Conservation (phyloP, 2,888 invertebrate species). For the Adineta ricciae region DNA sequence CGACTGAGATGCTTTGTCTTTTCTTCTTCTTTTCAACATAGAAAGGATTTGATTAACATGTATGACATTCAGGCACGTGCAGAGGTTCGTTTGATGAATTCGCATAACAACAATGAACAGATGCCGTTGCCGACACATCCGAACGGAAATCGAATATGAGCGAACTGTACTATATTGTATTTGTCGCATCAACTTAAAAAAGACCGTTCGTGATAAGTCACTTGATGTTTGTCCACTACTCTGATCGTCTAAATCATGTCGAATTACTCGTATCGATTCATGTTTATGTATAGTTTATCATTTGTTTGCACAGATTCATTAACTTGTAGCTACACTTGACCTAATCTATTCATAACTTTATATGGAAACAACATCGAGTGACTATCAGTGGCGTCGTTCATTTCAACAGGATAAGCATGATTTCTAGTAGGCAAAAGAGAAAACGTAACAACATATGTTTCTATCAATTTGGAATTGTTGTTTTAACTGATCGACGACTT, state of each 20-base stretch:
- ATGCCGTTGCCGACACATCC: neutral
- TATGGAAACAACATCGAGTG: neutral
- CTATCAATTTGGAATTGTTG: neutral
- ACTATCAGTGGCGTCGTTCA: neutral
- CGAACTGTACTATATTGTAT: neutral
- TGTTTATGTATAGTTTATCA: neutral
- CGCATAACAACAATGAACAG: neutral
- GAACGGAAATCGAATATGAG: slow-evolving; percentile 6
- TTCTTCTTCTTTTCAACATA: neutral
- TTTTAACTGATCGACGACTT: slow-evolving; percentile 12
- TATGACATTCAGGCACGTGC: neutral
- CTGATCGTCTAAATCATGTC: neutral
- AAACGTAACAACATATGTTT: neutral
- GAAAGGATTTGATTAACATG: neutral
- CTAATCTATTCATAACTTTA: neutral
- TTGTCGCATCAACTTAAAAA: slow-evolving; percentile 3
- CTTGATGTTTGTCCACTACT: neutral
- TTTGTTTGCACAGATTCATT: neutral
- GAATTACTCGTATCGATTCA: neutral
- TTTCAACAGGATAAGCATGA: neutral
- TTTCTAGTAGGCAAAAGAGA: neutral
- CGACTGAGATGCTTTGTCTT: neutral
- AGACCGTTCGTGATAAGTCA: neutral
- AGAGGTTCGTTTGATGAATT: neutral
- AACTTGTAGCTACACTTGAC: neutral